phyloP scores from a whole-genome alignment of 2,888 invertebrate species.

The Ormyrus pomaceus region DNA sequence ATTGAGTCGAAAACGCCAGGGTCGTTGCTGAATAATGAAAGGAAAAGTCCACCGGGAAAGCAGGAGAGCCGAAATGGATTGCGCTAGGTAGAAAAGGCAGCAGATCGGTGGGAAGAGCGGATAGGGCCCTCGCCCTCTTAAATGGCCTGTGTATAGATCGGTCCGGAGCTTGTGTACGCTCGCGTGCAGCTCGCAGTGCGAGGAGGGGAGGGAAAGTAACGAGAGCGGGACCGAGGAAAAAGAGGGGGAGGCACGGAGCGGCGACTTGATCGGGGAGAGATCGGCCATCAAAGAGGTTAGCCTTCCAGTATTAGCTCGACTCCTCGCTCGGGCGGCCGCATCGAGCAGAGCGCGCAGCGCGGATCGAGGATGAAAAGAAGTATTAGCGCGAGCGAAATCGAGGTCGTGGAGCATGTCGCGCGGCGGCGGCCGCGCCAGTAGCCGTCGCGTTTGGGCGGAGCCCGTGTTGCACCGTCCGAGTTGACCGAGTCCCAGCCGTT shows the following conservation, averaged over 20 bases:
- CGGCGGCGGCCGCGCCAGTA: not conserved
- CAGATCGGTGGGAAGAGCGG: conserved; percentile 10
- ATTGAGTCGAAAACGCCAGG: too few relatives aligned
- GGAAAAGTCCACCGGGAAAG: too few relatives aligned
- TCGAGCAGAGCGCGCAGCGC: not conserved
- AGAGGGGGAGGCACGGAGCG: not conserved
- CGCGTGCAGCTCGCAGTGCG: conserved; percentile 1
- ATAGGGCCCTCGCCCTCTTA: conserved; percentile 35
- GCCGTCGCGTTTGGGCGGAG: conserved; percentile 36
- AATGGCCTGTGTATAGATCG: not conserved
- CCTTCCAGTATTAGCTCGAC: conserved; percentile 49
- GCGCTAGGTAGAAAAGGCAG: too few relatives aligned
- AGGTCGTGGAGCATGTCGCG: conserved; percentile 20
- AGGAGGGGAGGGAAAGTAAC: conserved; percentile 33
- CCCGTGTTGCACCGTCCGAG: not conserved
- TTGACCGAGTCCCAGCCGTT: not conserved
- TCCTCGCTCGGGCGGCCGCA: conserved; percentile 25
- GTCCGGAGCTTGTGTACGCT: not conserved
- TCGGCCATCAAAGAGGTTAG: conserved; percentile 52
- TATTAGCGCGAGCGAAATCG: conserved; percentile 20
- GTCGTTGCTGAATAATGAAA: too few relatives aligned
- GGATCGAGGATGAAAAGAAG: not conserved
- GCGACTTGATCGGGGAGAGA: conserved; percentile 41
- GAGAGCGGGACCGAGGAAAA: conserved; percentile 40
- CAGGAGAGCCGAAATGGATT: too few relatives aligned